A percentile compares a stretch with the other conserved stretches of the same genome.
Evolutionary conservation across 2,888 invertebrate species (phyloP).

Genomic region (Diarsia brunnea): DNA sequence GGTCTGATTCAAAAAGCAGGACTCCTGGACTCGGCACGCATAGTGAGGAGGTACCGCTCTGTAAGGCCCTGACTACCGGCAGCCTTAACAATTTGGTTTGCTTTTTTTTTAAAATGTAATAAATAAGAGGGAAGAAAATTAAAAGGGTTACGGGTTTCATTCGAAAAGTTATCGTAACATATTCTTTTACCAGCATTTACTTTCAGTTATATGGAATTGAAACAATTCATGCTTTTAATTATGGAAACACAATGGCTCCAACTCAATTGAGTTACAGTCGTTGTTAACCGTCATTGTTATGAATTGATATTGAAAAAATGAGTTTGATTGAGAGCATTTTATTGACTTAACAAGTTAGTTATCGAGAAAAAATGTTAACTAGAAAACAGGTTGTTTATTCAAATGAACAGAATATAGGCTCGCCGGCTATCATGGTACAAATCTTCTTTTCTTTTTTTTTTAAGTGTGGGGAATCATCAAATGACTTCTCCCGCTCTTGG

Average conservation of each 20-base stretch:
- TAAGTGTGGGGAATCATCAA: no score
- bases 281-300: neutral
- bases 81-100: no score
- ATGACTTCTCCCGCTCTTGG: no score
- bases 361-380: neutral
- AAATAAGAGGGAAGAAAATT: no score
- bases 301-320: neutral
- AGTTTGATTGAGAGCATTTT: neutral
- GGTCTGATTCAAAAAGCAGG: no score
- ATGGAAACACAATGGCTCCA: neutral
- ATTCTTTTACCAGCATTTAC: neutral
- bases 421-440: no score
- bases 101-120: no score
- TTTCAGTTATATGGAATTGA: neutral
- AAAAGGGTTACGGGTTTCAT: neutral
- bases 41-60: no score
- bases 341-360: constrained; percentile 1
- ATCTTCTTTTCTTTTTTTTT: no score
- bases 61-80: no score
- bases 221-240: neutral
- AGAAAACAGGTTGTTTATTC: neutral
- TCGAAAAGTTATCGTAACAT: neutral
- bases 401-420: neutral
- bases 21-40: no score
- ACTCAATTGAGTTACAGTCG: neutral